phyloP scores from a whole-genome alignment of 1,140 invertebrate species.

The Sinella curviseta region DNA sequence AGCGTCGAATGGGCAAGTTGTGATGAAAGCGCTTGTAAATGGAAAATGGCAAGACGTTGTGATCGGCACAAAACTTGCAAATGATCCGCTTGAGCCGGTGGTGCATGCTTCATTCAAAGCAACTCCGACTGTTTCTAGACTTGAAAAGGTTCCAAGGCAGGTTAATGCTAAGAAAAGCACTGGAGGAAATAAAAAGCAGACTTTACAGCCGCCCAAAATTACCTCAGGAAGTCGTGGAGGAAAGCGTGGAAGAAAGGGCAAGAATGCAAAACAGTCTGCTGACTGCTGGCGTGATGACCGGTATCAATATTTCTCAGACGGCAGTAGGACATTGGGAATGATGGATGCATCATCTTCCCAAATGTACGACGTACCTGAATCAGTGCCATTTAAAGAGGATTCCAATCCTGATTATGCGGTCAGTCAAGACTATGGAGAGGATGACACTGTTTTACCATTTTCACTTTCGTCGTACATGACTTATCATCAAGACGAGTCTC shows the following conservation, averaged over 20 bases:
- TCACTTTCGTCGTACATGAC: neutral
- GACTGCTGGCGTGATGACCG: conserved; percentile 2
- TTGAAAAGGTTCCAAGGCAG: no score
- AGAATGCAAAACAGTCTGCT: neutral
- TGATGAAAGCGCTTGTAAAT: conserved; percentile 2
- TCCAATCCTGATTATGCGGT: neutral
- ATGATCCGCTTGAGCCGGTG: neutral
- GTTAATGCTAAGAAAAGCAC: neutral
- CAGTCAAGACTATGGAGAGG: neutral
- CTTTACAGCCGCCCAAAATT: neutral
- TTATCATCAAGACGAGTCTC: neutral
- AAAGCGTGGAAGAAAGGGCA: neutral
- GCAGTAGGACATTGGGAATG: neutral
- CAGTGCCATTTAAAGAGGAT: neutral
- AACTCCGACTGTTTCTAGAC: no score
- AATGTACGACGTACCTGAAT: neutral
- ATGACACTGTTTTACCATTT: neutral
- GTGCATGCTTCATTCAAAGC: neutral
- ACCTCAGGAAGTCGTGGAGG: neutral
- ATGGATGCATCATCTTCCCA: neutral
- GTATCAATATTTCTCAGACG: neutral
- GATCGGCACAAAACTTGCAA: neutral
- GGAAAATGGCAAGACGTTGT: conserved; percentile 8
- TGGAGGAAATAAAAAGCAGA: neutral
- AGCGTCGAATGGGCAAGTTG: neutral